Evolutionary conservation across 2,113 vertebrate species (phyloP), one percentile per base, ranked within the genome.

Genomic region (Penelope pileata): DNA sequence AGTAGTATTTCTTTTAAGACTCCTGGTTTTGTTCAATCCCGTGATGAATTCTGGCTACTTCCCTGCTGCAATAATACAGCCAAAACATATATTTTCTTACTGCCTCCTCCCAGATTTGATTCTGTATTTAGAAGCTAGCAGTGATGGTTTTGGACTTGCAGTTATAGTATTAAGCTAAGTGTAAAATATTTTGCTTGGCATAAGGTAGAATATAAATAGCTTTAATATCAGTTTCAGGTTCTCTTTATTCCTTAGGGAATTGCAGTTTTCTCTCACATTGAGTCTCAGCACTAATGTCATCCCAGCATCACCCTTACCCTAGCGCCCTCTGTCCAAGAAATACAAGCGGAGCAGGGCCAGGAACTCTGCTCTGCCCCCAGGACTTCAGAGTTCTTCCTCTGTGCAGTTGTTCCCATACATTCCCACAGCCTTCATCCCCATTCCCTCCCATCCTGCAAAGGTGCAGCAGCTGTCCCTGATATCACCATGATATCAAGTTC

Each of bases 61-160:
- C 56, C 82, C 72, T n/a, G 21, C 59, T 69, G 42, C 78, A 85
- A 90, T 76, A 84, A 95, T 85, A 90, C 50, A 90, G 96, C 97
- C 97, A 98, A 97, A 82, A 73, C 68, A 94, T 85, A 96, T 95
- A 95, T 96, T 97, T 98, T 93, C 74, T 95, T 88, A 80, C 84
- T 91, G 89, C 34, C 90, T 92, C 86, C 94, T 95, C 96, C 93
- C 92, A 96, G 94, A 97, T 96, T 94, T 30, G 95, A 30, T 95
- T 96, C 93, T 96, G 77, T 76, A 94, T 95, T 98, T 97, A 96
- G 96, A 96, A 97, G 81, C 86, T 89, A 96, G 48, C 74, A 81
- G n/a, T 81, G 89, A 88, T 86, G 66, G 87, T 90, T 96, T 94
- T 90, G 90, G 95, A 85, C 88, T 91, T 91, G 81, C 67, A 96